Percentiles rank a stretch among this genome's conserved stretches.
phyloP scores from a whole-genome alignment of 2,113 vertebrate genomes.

The Lates calcarifer region DNA sequence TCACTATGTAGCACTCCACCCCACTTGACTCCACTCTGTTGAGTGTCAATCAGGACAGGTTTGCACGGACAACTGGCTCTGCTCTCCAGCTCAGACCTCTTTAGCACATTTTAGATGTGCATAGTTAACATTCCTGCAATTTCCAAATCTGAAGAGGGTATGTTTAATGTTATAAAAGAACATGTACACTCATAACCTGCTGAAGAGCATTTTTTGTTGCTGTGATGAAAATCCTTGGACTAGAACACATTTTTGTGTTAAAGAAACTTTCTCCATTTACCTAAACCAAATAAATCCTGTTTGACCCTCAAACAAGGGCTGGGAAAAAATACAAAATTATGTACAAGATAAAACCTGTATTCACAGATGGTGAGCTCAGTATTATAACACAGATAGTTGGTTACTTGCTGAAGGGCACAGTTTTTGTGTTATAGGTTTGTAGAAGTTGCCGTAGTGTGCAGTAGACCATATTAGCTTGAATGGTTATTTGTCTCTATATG shows the following conservation, averaged over 20 bases:
- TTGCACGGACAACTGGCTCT: conserved; percentile 5
- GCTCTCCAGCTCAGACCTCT: conserved; percentile 13
- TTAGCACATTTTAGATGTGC: not conserved
- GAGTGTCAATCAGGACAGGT: conserved; percentile 61
- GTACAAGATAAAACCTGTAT: not conserved
- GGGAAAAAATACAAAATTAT: not conserved
- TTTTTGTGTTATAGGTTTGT: not conserved
- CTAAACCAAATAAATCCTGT: not conserved
- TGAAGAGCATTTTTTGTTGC: not conserved
- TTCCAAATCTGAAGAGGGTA: not conserved
- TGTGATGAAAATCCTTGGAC: not conserved
- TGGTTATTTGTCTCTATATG: too few relatives aligned
- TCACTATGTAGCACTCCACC: conserved; percentile 56
- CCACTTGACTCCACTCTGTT: conserved; percentile 67
- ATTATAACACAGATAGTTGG: not conserved
- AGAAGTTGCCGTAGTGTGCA: too few relatives aligned
- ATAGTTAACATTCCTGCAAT: not conserved
- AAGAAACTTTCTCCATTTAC: not conserved
- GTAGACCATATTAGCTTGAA: too few relatives aligned
- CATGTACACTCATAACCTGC: not conserved
- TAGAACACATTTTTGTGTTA: not conserved
- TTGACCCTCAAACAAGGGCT: not conserved
- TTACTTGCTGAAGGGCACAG: not conserved
- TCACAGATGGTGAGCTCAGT: not conserved
- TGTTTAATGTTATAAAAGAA: not conserved